Conservation (phyloP, 2,113 vertebrate species). For the Fulmarus glacialis region DNA sequence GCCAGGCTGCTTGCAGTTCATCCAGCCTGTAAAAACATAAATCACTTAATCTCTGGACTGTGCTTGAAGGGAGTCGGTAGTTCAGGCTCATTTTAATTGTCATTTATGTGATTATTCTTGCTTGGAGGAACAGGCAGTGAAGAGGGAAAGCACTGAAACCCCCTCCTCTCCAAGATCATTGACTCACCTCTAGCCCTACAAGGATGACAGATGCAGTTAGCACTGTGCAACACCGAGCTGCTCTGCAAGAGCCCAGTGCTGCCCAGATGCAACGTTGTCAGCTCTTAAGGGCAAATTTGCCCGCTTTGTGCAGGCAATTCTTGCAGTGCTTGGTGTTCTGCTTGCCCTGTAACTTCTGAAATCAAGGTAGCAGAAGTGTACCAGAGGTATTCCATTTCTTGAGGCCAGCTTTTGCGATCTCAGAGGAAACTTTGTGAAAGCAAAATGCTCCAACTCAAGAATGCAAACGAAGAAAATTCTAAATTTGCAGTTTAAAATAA, state of each 20-base stretch:
- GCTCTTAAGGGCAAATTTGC: background rate
- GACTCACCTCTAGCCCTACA: background rate
- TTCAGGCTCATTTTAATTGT: background rate
- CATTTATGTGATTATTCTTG: background rate
- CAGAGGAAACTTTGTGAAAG: background rate
- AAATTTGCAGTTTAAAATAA: background rate
- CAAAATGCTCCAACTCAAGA: background rate
- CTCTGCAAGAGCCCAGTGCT: background rate
- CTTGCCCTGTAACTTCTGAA: background rate
- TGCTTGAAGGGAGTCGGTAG: background rate
- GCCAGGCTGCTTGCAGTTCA: background rate
- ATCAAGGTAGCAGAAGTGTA: background rate
- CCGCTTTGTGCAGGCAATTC: background rate
- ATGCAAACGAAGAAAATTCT: background rate
- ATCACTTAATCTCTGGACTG: background rate
- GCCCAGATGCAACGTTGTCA: background rate
- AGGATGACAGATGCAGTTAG: background rate
- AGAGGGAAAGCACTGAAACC: background rate
- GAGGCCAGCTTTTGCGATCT: background rate
- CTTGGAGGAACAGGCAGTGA: background rate
- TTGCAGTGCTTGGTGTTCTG: background rate
- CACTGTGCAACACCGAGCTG: background rate
- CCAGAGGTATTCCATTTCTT: background rate
- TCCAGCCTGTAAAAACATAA: background rate
- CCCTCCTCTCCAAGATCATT: accelerated